These are phyloP conservation scores for Uromys caudimaculatus DNA, from an alignment of 2,797 vertebrate genomes.

Conservation along the genomic window DNA sequence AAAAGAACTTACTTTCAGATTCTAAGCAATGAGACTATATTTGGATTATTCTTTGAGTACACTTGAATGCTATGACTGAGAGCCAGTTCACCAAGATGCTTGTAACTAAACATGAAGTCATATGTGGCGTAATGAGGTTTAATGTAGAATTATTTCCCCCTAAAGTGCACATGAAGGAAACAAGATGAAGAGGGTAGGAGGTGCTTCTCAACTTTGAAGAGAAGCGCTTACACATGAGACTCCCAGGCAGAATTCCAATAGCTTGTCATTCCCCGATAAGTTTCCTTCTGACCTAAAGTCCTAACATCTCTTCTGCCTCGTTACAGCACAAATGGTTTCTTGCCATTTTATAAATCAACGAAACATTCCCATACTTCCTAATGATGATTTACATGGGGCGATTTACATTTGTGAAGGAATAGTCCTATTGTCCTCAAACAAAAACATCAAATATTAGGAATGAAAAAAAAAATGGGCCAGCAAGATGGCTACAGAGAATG, in stretches of 20 bases:
- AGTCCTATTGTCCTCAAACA: not conserved
- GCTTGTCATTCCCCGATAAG: not conserved
- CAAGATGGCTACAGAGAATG: not conserved
- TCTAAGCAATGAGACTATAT: not conserved
- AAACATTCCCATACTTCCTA: not conserved
- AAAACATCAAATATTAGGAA: not conserved
- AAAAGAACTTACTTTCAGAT: not conserved
- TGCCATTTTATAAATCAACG: not conserved
- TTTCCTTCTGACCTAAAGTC: not conserved
- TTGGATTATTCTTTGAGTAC: slow-evolving; percentile 6
- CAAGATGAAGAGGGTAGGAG: not conserved
- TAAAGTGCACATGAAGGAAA: slow-evolving; percentile 17
- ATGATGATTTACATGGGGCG: not conserved
- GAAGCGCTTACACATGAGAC: not conserved
- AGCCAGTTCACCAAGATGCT: not conserved
- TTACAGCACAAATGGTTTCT: slow-evolving; percentile 6
- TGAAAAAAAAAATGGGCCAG: not conserved
- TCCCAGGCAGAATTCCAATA: not conserved
- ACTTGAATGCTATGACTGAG: slow-evolving; percentile 37
- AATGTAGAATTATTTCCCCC: not conserved
- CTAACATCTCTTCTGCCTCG: not conserved
- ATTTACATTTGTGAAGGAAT: not conserved
- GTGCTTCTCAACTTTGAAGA: not conserved
- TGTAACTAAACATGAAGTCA: not conserved
- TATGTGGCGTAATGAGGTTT: not conserved